Conservation (phyloP, 2,113 vertebrate species). For the Eidolon helvum region DNA sequence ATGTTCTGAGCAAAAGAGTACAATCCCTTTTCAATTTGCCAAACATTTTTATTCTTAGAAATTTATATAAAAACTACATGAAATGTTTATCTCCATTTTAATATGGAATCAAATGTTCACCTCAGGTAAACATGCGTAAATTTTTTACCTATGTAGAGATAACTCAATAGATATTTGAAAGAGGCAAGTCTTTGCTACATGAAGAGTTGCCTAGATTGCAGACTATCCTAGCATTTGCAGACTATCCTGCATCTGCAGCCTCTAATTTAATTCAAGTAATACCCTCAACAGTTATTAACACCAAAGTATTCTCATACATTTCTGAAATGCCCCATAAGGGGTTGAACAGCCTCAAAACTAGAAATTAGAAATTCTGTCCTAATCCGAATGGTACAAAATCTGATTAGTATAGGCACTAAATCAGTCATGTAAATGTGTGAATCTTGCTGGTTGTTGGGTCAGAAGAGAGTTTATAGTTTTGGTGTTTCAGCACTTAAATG, state of each 20-base stretch:
- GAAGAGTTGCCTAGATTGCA: not conserved
- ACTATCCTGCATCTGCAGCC: not conserved
- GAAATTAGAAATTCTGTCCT: not conserved
- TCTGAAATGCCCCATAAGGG: not conserved
- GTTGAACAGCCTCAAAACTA: not conserved
- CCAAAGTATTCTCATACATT: not conserved
- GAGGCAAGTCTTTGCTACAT: not conserved
- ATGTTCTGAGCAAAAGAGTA: not conserved
- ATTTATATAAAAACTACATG: not conserved
- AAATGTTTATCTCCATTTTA: not conserved
- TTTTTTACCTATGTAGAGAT: not conserved
- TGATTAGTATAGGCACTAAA: not conserved
- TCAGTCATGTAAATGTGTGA: not conserved
- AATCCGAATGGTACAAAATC: not conserved
- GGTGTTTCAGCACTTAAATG: not conserved
- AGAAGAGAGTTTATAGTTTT: not conserved
- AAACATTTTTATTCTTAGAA: not conserved
- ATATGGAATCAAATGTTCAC: not conserved
- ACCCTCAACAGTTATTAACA: not conserved
- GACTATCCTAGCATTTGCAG: not conserved
- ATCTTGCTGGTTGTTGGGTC: not conserved
- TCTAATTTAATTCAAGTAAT: not conserved
- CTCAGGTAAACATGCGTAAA: not conserved
- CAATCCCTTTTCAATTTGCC: not conserved
- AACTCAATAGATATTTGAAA: not conserved